Evolutionary conservation across 2,113 vertebrate species (phyloP).

Genomic region (Labeo catla): DNA sequence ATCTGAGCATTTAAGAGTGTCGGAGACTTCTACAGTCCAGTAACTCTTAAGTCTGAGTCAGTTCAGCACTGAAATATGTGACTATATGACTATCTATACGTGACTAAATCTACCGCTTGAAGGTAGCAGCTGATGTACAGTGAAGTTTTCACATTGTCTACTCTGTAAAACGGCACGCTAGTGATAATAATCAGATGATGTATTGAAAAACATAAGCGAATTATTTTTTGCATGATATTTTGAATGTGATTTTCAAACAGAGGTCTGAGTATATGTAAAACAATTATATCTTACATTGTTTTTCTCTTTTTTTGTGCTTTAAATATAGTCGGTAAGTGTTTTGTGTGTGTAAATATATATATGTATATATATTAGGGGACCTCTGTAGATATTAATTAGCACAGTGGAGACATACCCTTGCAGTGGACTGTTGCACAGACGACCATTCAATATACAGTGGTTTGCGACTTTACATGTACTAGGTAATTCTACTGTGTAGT

Average conservation of each 20-base stretch:
- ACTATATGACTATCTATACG: constrained; percentile 10
- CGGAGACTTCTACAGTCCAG: constrained; percentile 1
- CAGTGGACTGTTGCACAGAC: constrained; percentile 58
- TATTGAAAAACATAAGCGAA: constrained; percentile 23
- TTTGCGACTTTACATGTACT: constrained; percentile 58
- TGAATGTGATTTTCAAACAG: constrained; percentile 32
- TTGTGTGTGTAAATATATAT: background rate
- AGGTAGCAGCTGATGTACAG: constrained; percentile 34
- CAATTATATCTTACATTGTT: constrained; percentile 18
- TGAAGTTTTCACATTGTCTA: constrained; percentile 49
- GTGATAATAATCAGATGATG: constrained; percentile 15
- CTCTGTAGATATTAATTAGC: constrained; percentile 51
- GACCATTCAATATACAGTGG: constrained; percentile 53
- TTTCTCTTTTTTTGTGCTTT: constrained; percentile 32
- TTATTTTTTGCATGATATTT: constrained; percentile 12
- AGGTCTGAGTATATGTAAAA: constrained; percentile 29
- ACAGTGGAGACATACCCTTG: constrained; percentile 61
- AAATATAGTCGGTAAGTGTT: constrained; percentile 32
- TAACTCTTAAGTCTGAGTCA: constrained; percentile 28
- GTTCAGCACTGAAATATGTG: constrained; percentile 35
- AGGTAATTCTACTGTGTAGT: constrained; percentile 49
- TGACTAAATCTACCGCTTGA: constrained; percentile 24
- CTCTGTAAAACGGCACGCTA: constrained; percentile 38
- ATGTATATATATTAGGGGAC: constrained; percentile 22
- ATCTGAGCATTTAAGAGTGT: constrained; percentile 28